These are phyloP conservation scores for Hyles vespertilio DNA, from an alignment of 1,140 invertebrate genomes.

Conservation along the genomic window DNA sequence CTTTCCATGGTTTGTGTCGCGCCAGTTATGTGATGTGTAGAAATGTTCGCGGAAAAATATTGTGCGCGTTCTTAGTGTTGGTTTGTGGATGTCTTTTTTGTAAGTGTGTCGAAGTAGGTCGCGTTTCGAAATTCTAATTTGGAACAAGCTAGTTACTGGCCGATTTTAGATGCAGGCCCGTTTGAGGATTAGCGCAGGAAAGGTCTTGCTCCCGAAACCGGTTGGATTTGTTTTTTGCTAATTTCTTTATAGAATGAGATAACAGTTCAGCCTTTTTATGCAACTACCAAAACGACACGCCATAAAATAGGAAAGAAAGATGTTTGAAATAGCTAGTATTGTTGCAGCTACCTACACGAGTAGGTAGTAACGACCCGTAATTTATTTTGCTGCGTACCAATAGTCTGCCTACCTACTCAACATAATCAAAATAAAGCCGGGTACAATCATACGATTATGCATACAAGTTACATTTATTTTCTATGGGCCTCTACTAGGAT, in stretches of 20 bases:
- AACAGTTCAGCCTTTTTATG: too few relatives aligned
- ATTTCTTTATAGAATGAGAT: background rate
- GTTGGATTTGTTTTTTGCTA: slow-evolving; percentile 1
- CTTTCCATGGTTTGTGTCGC: slow-evolving; percentile 58
- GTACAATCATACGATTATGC: too few relatives aligned
- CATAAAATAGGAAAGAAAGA: too few relatives aligned
- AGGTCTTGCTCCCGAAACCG: slow-evolving; percentile 5
- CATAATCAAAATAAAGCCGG: too few relatives aligned
- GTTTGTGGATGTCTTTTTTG: slow-evolving; percentile 26
- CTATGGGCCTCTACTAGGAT: too few relatives aligned
- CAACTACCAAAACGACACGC: too few relatives aligned
- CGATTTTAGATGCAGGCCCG: slow-evolving; percentile 16
- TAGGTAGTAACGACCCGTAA: too few relatives aligned
- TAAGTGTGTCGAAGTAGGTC: slow-evolving; percentile 45
- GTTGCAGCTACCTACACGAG: too few relatives aligned
- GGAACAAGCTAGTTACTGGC: slow-evolving; percentile 18
- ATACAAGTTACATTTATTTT: too few relatives aligned
- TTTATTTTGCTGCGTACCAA: too few relatives aligned
- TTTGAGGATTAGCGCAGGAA: slow-evolving; percentile 1
- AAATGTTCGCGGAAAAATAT: slow-evolving; percentile 63
- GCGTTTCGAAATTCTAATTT: slow-evolving; percentile 21
- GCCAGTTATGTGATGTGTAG: slow-evolving; percentile 48
- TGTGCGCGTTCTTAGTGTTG: slow-evolving; percentile 47
- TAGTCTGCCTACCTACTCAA: too few relatives aligned
- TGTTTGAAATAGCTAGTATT: too few relatives aligned